These are phyloP conservation scores for Dendroctonus ponderosae DNA, from an alignment of 1,140 invertebrate genomes.

Conservation along the genomic window DNA sequence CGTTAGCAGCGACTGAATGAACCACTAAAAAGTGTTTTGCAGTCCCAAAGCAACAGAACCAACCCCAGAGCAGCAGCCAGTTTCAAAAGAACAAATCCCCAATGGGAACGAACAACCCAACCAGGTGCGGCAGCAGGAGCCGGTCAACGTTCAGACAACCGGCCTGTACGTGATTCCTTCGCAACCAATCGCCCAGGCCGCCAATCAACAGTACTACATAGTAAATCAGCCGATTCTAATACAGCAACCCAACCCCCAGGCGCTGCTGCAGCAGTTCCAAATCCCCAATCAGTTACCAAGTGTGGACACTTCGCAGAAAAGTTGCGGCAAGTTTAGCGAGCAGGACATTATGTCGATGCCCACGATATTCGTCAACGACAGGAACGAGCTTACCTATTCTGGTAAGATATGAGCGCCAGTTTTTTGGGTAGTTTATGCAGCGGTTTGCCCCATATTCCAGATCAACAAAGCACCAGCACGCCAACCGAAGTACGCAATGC, in stretches of 20 bases:
- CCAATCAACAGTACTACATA: conserved; percentile 13
- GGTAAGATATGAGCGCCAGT: not conserved
- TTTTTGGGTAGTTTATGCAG: not conserved
- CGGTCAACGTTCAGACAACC: not conserved
- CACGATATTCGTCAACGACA: conserved; percentile 39
- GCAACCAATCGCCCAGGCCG: not conserved
- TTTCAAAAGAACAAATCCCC: not conserved
- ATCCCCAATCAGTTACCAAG: not conserved
- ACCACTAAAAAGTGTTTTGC: conserved; percentile 2
- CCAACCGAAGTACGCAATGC: conserved; percentile 23
- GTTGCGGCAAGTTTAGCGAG: conserved; percentile 24
- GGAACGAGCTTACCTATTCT: conserved; percentile 25
- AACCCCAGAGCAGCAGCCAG: not conserved
- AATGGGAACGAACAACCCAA: not conserved
- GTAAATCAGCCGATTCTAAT: conserved; percentile 19
- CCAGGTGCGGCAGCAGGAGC: not conserved
- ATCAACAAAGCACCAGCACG: conserved; percentile 3
- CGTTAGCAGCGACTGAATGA: not conserved
- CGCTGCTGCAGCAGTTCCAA: conserved; percentile 4
- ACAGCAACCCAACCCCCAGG: conserved; percentile 1
- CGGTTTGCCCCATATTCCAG: not conserved
- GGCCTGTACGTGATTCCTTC: not conserved
- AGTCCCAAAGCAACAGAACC: not conserved
- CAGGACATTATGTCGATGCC: conserved; percentile 44
- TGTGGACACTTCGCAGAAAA: conserved; percentile 4